Evolutionary conservation across 2,113 vertebrate genomes (phyloP).

Genomic region (Danionella cerebrum): DNA sequence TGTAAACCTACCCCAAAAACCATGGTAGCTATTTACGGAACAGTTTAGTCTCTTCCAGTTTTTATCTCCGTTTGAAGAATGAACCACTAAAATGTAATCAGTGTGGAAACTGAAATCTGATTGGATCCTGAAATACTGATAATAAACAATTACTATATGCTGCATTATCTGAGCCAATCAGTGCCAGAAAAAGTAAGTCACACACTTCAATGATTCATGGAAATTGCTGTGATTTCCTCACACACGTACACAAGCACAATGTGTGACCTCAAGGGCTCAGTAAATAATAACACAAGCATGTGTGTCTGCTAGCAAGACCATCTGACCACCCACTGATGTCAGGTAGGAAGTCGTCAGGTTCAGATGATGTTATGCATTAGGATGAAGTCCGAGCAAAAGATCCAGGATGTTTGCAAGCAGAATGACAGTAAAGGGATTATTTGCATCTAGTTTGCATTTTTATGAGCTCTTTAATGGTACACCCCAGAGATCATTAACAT

Average conservation of each 20-base stretch:
- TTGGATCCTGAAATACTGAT: constrained; percentile 13
- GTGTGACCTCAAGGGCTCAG: neutral
- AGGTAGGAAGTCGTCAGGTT: neutral
- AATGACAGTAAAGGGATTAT: constrained; percentile 10
- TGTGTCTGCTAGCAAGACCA: neutral
- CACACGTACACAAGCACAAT: neutral
- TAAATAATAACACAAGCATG: neutral
- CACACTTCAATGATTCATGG: constrained; percentile 5
- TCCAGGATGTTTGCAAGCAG: neutral
- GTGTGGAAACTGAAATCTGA: constrained; percentile 9
- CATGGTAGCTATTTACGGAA: neutral
- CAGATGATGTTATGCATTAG: constrained; percentile 8
- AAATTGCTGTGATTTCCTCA: constrained; percentile 8
- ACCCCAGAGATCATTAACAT: neutral
- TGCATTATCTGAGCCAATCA: constrained; percentile 15
- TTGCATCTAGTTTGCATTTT: constrained; percentile 24
- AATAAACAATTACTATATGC: neutral
- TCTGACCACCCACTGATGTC: neutral
- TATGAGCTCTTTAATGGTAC: neutral
- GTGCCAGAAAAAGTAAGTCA: neutral
- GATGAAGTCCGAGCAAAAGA: neutral
- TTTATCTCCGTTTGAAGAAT: constrained; percentile 12
- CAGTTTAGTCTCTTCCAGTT: neutral
- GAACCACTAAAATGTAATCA: constrained; percentile 29
- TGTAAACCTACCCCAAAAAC: too few relatives aligned